Evolutionary conservation across 2,113 vertebrate species (phyloP).

Genomic region (Petaurus breviceps): DNA sequence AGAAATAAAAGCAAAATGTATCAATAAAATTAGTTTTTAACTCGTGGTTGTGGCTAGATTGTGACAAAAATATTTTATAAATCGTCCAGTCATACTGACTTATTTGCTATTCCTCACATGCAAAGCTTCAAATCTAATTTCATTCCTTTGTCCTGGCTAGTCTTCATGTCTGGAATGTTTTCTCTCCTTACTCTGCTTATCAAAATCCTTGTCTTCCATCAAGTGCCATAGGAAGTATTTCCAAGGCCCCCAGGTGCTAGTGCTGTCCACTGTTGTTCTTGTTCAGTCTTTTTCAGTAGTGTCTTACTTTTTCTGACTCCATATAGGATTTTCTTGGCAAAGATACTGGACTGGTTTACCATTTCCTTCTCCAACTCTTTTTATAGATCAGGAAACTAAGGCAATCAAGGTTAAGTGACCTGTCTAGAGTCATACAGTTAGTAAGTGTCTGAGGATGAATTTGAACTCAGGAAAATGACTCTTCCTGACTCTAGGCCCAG

Average conservation of each 20-base stretch:
- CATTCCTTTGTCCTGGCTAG: not conserved
- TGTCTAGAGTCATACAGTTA: not conserved
- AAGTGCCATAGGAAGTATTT: not conserved
- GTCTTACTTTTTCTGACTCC: not conserved
- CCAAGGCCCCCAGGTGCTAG: not conserved
- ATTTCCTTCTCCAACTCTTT: not conserved
- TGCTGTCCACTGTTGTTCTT: not conserved
- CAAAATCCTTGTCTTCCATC: not conserved
- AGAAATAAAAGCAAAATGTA: not conserved
- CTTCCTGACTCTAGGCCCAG: not conserved
- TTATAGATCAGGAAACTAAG: not conserved
- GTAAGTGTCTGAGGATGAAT: not conserved
- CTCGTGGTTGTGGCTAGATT: not conserved
- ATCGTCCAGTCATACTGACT: not conserved
- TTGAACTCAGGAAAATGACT: not conserved
- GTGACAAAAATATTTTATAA: not conserved
- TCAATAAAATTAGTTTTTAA: not conserved
- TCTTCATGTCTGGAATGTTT: not conserved
- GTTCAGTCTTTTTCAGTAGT: not conserved
- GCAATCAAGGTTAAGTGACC: not conserved
- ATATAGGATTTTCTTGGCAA: not conserved
- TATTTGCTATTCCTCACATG: not conserved
- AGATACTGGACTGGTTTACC: not conserved
- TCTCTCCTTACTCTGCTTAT: not conserved
- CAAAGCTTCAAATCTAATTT: not conserved